Conservation (phyloP, 2,797 vertebrate species). For the Dipus sagitta region DNA sequence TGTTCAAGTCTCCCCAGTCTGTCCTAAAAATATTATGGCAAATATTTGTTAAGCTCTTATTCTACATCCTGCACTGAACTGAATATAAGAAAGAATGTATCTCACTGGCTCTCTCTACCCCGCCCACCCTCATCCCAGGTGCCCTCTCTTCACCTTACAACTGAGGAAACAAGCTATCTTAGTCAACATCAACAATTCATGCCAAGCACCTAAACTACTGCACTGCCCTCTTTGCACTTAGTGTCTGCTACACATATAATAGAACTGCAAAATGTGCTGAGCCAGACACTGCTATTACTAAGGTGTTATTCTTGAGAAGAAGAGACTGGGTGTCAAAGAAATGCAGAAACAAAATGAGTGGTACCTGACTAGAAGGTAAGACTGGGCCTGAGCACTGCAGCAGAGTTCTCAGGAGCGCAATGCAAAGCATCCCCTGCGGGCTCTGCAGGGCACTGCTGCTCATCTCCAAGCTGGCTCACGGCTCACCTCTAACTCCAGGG, state of each 20-base stretch:
- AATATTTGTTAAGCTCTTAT: too few relatives aligned
- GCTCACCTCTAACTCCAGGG: not conserved
- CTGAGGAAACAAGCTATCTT: not conserved
- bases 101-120: too few relatives aligned
- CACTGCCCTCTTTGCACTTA: not conserved
- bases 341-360: not conserved
- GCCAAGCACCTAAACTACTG: not conserved
- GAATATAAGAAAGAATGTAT: too few relatives aligned
- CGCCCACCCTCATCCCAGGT: too few relatives aligned
- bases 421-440: not conserved
- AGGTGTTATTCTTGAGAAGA: not conserved
- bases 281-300: not conserved
- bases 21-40: too few relatives aligned
- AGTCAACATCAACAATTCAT: not conserved
- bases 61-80: too few relatives aligned
- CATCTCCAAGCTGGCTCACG: not conserved
- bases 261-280: not conserved
- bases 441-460: not conserved
- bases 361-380: not conserved
- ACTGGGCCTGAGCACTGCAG: not conserved
- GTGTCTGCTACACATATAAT: not conserved
- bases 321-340: not conserved
- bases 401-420: not conserved
- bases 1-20: too few relatives aligned
- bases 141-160: not conserved